These are phyloP conservation scores for Scomber scombrus DNA, from an alignment of 2,113 vertebrate species.

Conservation along the genomic window DNA sequence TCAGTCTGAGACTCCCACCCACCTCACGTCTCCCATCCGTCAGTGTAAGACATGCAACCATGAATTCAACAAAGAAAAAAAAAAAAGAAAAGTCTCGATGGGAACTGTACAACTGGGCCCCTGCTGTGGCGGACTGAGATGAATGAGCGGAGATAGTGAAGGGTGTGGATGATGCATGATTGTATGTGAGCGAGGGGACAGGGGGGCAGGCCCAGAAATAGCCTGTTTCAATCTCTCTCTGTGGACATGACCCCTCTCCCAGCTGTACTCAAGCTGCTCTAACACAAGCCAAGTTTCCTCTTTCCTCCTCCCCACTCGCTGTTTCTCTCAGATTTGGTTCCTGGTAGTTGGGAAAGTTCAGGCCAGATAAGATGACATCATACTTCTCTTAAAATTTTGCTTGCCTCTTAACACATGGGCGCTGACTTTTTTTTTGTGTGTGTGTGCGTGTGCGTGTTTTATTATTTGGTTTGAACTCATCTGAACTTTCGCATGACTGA, in stretches of 20 bases:
- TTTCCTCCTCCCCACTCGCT: constrained; percentile 58
- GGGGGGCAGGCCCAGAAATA: constrained; percentile 78
- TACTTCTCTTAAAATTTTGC: constrained; percentile 38
- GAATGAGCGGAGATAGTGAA: constrained; percentile 74
- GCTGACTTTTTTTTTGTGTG: constrained; percentile 16
- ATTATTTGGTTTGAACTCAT: constrained; percentile 20
- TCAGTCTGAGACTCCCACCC: constrained; percentile 54
- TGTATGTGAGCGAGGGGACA: constrained; percentile 72
- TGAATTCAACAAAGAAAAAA: constrained; percentile 35
- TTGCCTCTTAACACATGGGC: constrained; percentile 1
- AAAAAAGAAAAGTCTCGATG: constrained; percentile 34
- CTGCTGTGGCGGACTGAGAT: constrained; percentile 64
- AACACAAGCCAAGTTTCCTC: constrained; percentile 76
- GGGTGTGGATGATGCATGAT: constrained; percentile 79
- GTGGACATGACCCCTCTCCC: constrained; percentile 80
- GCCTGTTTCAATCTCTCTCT: constrained; percentile 79
- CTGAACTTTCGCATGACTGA: constrained; percentile 33
- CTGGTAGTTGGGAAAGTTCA: constrained; percentile 51
- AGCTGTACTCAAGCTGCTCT: constrained; percentile 76
- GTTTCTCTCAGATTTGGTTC: constrained; percentile 61
- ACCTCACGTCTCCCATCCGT: constrained; percentile 47
- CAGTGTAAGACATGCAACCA: constrained; percentile 49
- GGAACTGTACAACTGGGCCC: constrained; percentile 40
- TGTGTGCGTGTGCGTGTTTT: not conserved
- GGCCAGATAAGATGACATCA: constrained; percentile 71